Evolutionary conservation across 2,888 invertebrate genomes (phyloP).

Genomic region (Ichneumoninae sp.): DNA sequence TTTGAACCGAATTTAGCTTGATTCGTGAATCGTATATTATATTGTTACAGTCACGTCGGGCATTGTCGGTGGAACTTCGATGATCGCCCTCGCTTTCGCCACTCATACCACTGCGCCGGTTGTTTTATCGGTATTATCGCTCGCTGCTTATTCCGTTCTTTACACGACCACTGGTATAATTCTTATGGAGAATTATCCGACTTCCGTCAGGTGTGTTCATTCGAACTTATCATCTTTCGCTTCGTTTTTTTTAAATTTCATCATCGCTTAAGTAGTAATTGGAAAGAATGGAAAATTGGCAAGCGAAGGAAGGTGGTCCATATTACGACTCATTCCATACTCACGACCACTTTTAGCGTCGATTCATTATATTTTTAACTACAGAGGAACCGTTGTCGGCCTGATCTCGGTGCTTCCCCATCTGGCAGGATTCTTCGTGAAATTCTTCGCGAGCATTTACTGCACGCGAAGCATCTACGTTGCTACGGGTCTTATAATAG

Average conservation of each 20-base stretch:
- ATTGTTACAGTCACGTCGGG: slow-evolving; percentile 71
- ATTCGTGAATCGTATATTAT: not conserved
- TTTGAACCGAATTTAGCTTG: no score
- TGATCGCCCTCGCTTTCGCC: slow-evolving; percentile 67
- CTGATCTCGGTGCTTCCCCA: slow-evolving; percentile 73
- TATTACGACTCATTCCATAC: not conserved
- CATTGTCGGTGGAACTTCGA: slow-evolving; percentile 70
- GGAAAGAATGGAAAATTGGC: not conserved
- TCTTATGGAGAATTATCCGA: slow-evolving; percentile 76
- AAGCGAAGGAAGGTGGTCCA: not conserved
- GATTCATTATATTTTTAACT: slow-evolving; percentile 39
- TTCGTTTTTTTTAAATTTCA: not conserved
- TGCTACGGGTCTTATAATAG: slow-evolving; percentile 69
- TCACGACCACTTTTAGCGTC: slow-evolving; percentile 9
- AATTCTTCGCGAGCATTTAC: slow-evolving; percentile 64
- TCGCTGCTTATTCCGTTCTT: slow-evolving; percentile 72
- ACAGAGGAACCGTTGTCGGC: slow-evolving; percentile 75
- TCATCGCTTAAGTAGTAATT: not conserved
- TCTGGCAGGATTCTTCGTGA: slow-evolving; percentile 68
- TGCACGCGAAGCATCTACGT: slow-evolving; percentile 69
- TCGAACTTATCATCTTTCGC: not conserved
- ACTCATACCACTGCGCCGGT: slow-evolving; percentile 47
- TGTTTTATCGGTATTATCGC: slow-evolving; percentile 68
- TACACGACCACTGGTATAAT: slow-evolving; percentile 70
- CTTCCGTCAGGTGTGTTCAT: slow-evolving; percentile 73